A percentile compares a stretch with the other conserved stretches of the same genome.
phyloP scores from a whole-genome alignment of 2,113 vertebrate genomes.

The Phoxinus phoxinus region DNA sequence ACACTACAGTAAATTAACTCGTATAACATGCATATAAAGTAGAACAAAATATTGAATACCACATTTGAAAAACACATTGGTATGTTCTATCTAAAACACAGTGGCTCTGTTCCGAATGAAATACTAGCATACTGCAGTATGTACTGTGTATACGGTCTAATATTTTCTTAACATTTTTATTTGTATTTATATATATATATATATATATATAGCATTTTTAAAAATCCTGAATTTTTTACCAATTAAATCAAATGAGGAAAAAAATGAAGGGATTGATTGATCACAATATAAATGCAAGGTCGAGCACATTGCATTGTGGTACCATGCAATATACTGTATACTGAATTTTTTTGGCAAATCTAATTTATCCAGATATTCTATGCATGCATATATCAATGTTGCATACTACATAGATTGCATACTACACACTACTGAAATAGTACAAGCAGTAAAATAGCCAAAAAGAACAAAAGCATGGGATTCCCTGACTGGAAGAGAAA shows the following conservation, averaged over 20 bases:
- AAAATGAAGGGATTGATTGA: not conserved
- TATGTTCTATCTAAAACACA: not conserved
- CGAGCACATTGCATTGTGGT: not conserved
- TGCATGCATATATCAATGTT: not conserved
- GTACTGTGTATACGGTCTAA: not conserved
- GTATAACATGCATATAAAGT: not conserved
- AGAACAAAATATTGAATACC: too few relatives aligned
- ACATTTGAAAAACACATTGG: not conserved
- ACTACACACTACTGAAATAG: not conserved
- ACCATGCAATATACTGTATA: not conserved
- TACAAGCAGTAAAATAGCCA: not conserved
- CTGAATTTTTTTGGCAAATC: not conserved
- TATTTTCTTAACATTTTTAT: too few relatives aligned
- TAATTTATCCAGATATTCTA: not conserved
- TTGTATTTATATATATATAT: too few relatives aligned
- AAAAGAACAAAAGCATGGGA: not conserved
- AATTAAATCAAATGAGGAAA: not conserved
- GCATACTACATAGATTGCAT: not conserved
- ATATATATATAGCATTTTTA: not conserved
- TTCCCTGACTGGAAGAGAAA: not conserved
- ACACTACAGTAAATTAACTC: not conserved
- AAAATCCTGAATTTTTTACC: not conserved
- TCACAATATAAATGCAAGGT: not conserved
- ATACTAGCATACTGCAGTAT: not conserved
- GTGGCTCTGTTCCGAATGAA: not conserved